These are phyloP conservation scores for Craseonycteris thonglongyai DNA, from an alignment of 2,113 vertebrate genomes.

Conservation along the genomic window DNA sequence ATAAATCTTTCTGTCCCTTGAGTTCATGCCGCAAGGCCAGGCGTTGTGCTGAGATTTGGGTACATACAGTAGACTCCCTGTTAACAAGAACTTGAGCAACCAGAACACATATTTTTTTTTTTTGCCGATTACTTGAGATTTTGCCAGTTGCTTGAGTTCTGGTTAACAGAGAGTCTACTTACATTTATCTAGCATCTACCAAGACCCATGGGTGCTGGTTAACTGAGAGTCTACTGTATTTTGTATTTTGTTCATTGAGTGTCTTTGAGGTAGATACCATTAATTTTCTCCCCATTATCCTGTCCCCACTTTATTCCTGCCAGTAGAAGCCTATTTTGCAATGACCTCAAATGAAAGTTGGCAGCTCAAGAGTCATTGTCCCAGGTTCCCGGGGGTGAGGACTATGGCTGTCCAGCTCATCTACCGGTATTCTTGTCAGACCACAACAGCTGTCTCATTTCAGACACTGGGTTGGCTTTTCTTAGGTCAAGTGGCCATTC, in stretches of 20 bases:
- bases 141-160: no score
- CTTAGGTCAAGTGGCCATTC: neutral
- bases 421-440: neutral
- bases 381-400: neutral
- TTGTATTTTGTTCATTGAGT: neutral
- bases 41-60: rapidly evolving
- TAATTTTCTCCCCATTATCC: neutral
- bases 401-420: rapidly evolving
- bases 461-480: neutral
- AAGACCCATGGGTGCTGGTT: no score
- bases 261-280: neutral
- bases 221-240: no score
- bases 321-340: neutral
- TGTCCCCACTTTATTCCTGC: neutral
- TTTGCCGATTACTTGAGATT: no score
- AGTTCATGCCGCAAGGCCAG: neutral
- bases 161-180: no score
- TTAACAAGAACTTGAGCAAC: no score
- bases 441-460: rapidly evolving
- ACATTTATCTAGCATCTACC: no score
- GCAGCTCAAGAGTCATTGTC: neutral
- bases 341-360: no score
- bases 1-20: neutral
- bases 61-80: no score
- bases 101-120: no score